Base-by-base conservation (phyloP, 1,140 invertebrate species). In the Sweltsa coloradensis region DNA sequence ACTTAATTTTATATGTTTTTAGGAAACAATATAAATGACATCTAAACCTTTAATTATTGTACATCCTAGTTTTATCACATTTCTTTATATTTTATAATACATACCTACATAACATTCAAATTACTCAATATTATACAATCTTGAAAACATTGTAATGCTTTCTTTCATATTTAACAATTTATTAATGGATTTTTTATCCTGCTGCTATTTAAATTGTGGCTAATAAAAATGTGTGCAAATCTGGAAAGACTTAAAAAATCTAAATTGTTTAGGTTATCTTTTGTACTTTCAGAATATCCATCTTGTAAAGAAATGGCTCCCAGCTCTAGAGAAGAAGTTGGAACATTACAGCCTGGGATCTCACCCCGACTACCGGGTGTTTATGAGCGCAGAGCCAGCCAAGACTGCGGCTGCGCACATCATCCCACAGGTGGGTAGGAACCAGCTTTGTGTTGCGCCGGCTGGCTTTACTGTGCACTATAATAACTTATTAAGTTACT, bases 371-470 rank as follows among this genome's bases (percentile, higher is more conserved):
- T 97, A 90, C 60, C 70, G 93, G 44, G 76, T 97, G 25, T 97
- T 92, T 57, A 82, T 97, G 70, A 93, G 89, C 54, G 92, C 92
- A 4, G 92, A 97, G 60, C 92, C 93, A 0, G 88, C 91, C 1
- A 79, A 81, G 27, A 83, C 81, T 1, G 73, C 89, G 2, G 76
- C 86, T 3, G 79, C 82, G 7, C 91, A 95, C 60, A 94, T 95
- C 43, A 94, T 97, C 55, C 93, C 93, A 21, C 79, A 82, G 66
- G 78, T 77, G 48, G 36, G 27, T 43, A 11, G 18, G 9, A 23
- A 51, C 5, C 11, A 43, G 37, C 23, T 37, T 37, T 31, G 11
- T 34, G 31, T 25, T 13, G 34, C 9, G 21, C 23, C 13, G 21
- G 18, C 34, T 29, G 22, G 47, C 16, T 48, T 45, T 39, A 24